Evolutionary conservation across 1,140 invertebrate genomes (phyloP), one percentile per base, ranked within the genome.

Genomic region (Bathynomus jamesi): DNA sequence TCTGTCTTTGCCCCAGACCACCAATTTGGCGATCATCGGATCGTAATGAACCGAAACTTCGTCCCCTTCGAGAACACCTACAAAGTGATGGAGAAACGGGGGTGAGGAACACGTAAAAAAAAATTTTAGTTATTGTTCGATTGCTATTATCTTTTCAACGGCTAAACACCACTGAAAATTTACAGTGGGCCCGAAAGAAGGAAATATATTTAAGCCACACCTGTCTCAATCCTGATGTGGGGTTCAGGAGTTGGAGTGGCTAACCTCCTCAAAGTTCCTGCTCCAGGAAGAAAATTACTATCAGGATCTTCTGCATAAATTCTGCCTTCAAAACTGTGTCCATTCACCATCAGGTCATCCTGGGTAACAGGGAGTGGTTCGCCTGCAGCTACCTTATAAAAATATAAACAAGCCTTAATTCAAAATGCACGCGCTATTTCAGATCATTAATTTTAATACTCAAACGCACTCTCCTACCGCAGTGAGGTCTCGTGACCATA

Each of bases 21-120:
- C 90, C 17, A 99, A 83, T 84, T 99, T 99, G 0, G 98, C 96
- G 79, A 99, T 99, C 96, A 99, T 99, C 1, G 98, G 98, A 84
- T 99, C 98, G 82, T 99, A 99, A 84, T 97, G 90, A 1, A 99
- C 92, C 0, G 94, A 95, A 0, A 99, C 95, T 81, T 96, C 90
- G 84, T 89, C 88, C 46, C 87, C 85, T 81, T 86, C 81, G 25
- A 71, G 28, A 32, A 76, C 75, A 27, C 75, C 75, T 71, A 67
- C 7, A 40, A 40, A 40, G n/a, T n/a, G n/a, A n/a, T n/a, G n/a
- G n/a, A n/a, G n/a, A n/a, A n/a, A n/a, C n/a, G n/a, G n/a, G n/a
- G n/a, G n/a, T n/a, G n/a, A n/a, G n/a, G n/a, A n/a, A n/a, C n/a
- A n/a, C n/a, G n/a, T n/a, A n/a, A n/a, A n/a, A n/a, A n/a, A n/a